Evolutionary conservation across 2,888 invertebrate genomes (phyloP).

Genomic region (Escarpia spicata): DNA sequence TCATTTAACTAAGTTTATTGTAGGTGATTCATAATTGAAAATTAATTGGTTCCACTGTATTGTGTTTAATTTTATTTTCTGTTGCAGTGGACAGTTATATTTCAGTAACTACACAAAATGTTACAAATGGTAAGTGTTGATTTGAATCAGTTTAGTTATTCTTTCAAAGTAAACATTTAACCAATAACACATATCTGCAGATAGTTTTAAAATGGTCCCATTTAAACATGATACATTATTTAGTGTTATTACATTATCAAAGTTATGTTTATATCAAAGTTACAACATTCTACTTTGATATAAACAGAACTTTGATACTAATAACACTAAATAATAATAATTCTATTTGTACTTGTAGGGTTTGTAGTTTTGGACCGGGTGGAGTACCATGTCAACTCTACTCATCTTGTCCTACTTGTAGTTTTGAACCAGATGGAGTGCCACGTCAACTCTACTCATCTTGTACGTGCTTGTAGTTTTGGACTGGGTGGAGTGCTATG

Average conservation of each 20-base stretch:
- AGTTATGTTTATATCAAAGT: neutral
- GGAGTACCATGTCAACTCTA: neutral
- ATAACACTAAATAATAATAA: too few relatives aligned
- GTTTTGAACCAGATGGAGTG: too few relatives aligned
- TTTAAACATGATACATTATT: neutral
- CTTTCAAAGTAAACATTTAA: neutral
- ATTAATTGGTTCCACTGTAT: neutral
- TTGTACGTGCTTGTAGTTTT: too few relatives aligned
- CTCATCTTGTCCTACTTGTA: neutral
- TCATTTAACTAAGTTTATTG: neutral
- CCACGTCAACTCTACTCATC: too few relatives aligned
- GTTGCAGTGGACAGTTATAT: neutral
- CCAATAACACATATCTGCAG: neutral
- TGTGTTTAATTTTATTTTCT: neutral
- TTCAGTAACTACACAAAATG: slow-evolving; percentile 16
- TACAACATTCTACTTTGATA: neutral
- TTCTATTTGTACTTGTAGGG: too few relatives aligned
- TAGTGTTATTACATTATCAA: neutral
- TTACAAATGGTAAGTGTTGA: neutral
- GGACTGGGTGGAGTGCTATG: too few relatives aligned
- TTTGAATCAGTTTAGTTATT: neutral
- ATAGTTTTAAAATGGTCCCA: neutral
- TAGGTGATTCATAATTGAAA: neutral
- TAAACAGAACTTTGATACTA: too few relatives aligned
- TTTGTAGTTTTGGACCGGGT: slow-evolving; percentile 8